Evolutionary conservation across 1,140 invertebrate species (phyloP).

Genomic region (Zaprionus capensis): DNA sequence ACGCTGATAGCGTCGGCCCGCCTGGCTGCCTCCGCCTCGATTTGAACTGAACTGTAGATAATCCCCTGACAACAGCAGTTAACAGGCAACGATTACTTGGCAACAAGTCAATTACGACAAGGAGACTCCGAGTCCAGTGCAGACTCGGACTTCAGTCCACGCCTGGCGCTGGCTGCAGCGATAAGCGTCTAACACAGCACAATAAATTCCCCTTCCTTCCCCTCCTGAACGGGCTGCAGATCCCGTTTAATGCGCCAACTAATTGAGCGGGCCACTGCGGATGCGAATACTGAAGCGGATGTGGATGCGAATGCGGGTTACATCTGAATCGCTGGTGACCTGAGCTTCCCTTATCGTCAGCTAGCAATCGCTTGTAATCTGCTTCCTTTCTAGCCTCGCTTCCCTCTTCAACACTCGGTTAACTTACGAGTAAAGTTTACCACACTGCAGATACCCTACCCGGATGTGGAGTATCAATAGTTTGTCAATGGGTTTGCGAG

Average conservation of each 20-base stretch:
- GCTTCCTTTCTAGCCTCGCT: slow-evolving; percentile 24
- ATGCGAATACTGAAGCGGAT: slow-evolving; percentile 10
- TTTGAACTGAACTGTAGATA: slow-evolving; percentile 80
- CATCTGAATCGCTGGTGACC: slow-evolving; percentile 15
- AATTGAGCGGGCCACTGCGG: slow-evolving; percentile 59
- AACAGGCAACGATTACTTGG: slow-evolving; percentile 82
- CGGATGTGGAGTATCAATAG: neutral
- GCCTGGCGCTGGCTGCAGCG: slow-evolving; percentile 59
- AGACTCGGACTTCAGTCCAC: neutral
- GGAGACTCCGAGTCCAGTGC: neutral
- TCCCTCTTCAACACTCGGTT: neutral
- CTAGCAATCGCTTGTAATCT: slow-evolving; percentile 73
- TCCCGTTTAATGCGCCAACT: slow-evolving; percentile 76
- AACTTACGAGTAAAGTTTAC: neutral
- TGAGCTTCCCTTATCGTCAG: slow-evolving; percentile 57
- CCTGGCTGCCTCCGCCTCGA: slow-evolving; percentile 39
- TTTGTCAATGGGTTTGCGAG: neutral
- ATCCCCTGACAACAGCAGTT: slow-evolving; percentile 82
- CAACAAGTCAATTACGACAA: slow-evolving; percentile 77
- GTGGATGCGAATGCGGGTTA: slow-evolving; percentile 25
- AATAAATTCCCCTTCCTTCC: slow-evolving; percentile 62
- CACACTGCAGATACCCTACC: neutral
- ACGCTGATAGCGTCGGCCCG: slow-evolving; percentile 26
- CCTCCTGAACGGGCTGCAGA: slow-evolving; percentile 36
- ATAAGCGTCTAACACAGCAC: slow-evolving; percentile 60